A percentile compares a stretch with the other conserved stretches of the same genome.
Conservation (phyloP, 92 coral and sea anemone genomes). For the Zoanthus sociatus region DNA sequence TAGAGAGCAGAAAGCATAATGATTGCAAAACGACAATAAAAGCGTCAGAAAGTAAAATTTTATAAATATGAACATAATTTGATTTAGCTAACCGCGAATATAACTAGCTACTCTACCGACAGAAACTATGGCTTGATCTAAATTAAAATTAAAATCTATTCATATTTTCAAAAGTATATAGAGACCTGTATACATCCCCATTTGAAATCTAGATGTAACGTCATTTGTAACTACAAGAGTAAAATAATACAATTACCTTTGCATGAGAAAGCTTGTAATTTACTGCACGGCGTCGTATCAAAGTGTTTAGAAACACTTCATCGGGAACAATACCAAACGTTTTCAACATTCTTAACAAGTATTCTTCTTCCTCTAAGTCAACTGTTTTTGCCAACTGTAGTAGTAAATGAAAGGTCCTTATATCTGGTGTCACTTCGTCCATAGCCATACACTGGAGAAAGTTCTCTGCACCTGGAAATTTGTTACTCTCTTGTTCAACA, state of each 20-base stretch:
- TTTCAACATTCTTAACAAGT: slow-evolving; percentile 69
- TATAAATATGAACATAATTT: too few species aligned
- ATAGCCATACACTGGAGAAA: slow-evolving; percentile 84
- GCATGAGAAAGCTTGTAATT: slow-evolving; percentile 61
- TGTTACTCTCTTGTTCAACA: neutral
- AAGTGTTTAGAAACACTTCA: slow-evolving; percentile 70
- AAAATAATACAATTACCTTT: slow-evolving; percentile 47
- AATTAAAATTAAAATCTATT: too few species aligned
- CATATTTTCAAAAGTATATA: too few species aligned
- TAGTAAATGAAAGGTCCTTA: slow-evolving; percentile 80
- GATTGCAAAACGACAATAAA: too few species aligned
- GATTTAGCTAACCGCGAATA: too few species aligned
- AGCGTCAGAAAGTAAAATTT: too few species aligned
- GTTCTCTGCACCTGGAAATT: slow-evolving; percentile 73
- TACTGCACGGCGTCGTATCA: slow-evolving; percentile 68
- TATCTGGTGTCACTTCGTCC: slow-evolving; percentile 83
- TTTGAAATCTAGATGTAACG: too few species aligned
- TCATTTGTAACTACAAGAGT: too few species aligned
- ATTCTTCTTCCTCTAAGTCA: slow-evolving; percentile 64
- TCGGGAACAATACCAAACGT: slow-evolving; percentile 75
- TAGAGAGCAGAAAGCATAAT: too few species aligned
- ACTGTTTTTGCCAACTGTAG: slow-evolving; percentile 61
- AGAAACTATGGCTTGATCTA: too few species aligned
- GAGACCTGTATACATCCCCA: too few species aligned
- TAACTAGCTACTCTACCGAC: too few species aligned